Conservation (phyloP, 2,113 vertebrate genomes). For the Stomatorhinus ivindoensis region DNA sequence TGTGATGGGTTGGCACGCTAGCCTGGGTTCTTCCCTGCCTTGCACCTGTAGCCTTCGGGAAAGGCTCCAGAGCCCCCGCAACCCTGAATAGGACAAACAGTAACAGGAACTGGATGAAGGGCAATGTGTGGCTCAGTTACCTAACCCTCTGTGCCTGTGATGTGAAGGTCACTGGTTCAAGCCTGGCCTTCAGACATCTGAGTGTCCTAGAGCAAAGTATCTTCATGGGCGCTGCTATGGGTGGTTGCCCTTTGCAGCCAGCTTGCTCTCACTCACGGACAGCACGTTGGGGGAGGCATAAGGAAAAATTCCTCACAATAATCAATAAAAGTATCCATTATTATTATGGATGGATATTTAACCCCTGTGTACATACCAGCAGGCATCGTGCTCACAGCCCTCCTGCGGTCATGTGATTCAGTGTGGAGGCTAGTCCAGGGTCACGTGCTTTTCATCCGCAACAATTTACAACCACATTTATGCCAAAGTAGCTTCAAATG, state of each 20-base stretch:
- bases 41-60: neutral
- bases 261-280: too few species aligned
- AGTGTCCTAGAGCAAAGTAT: too few species aligned
- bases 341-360: too few species aligned
- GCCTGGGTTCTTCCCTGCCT: neutral
- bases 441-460: neutral
- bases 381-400: neutral
- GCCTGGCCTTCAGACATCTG: too few species aligned
- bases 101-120: neutral
- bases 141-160: too few species aligned
- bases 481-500: neutral
- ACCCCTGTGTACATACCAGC: neutral
- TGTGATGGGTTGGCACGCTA: neutral
- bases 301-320: too few species aligned
- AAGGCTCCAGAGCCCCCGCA: neutral
- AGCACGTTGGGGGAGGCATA: too few species aligned
- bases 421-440: neutral
- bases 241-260: too few species aligned
- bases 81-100: neutral
- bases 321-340: too few species aligned
- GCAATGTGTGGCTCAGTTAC: too few species aligned
- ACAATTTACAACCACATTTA: neutral
- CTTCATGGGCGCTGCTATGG: too few species aligned
- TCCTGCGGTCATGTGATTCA: neutral
- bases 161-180: too few species aligned